Evolutionary conservation across 2,113 vertebrate genomes (phyloP).

Genomic region (Ammospiza caudacuta): DNA sequence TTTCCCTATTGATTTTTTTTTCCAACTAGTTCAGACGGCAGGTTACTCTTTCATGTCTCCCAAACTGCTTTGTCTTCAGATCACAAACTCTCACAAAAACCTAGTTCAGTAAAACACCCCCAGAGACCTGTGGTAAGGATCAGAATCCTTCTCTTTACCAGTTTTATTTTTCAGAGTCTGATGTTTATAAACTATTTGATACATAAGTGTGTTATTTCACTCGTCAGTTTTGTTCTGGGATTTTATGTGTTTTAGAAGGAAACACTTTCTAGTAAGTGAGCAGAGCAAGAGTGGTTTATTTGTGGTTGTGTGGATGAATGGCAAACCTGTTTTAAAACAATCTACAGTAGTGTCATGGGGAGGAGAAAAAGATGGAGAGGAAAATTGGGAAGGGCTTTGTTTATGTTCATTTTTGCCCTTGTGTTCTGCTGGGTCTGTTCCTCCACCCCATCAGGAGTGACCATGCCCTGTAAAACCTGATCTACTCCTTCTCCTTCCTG

Average conservation of each 20-base stretch:
- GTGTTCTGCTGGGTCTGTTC: neutral
- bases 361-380: neutral
- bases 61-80: accelerated
- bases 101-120: neutral
- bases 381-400: neutral
- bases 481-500: neutral
- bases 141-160: neutral
- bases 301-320: neutral
- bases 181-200: neutral
- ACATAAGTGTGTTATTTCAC: neutral
- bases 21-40: neutral
- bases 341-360: neutral
- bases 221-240: neutral
- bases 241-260: neutral
- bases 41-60: neutral
- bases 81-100: neutral
- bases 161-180: neutral
- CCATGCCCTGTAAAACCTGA: accelerated
- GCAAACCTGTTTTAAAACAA: neutral
- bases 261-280: neutral
- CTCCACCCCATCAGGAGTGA: neutral
- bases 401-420: neutral
- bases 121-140: neutral
- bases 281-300: neutral
- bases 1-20: neutral